Conservation (phyloP, 2,888 invertebrate genomes). For the Osmoderma eremita region DNA sequence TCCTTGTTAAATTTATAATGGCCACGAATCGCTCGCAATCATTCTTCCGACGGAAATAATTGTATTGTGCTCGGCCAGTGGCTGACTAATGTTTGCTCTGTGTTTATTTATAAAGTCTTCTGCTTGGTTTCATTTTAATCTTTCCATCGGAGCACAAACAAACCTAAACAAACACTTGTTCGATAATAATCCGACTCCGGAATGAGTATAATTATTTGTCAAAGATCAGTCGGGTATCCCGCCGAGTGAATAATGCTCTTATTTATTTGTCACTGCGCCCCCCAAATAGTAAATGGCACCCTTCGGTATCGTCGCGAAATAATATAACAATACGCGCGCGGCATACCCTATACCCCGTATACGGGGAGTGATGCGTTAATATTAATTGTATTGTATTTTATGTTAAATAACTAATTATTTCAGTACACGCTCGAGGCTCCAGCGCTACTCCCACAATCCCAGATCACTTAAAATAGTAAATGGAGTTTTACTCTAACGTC, state of each 20-base stretch:
- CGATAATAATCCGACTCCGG: conserved; percentile 57
- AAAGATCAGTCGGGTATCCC: conserved; percentile 55
- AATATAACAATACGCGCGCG: conserved; percentile 6
- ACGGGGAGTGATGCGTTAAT: conserved; percentile 51
- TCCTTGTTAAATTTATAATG: conserved; percentile 45
- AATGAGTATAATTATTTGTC: conserved; percentile 60
- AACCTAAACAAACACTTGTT: conserved; percentile 63
- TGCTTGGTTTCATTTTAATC: conserved; percentile 64
- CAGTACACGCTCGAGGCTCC: conserved; percentile 55
- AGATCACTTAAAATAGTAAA: conserved; percentile 58
- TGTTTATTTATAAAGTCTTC: conserved; percentile 60
- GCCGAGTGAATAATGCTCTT: conserved; percentile 51
- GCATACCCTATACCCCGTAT: neutral
- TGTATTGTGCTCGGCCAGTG: conserved; percentile 57
- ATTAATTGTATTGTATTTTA: conserved; percentile 59
- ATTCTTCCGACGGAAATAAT: conserved; percentile 57
- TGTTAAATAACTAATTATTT: conserved; percentile 59
- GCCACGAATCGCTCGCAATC: conserved; percentile 29
- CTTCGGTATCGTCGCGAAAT: conserved; percentile 36
- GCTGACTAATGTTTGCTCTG: conserved; percentile 54
- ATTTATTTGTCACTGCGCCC: conserved; percentile 54
- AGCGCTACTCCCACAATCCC: conserved; percentile 53
- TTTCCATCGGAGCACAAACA: conserved; percentile 61
- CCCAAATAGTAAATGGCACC: conserved; percentile 43
- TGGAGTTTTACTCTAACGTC: conserved; percentile 54